Base-by-base conservation (phyloP, 2,888 invertebrate species). In the Trachelus stipa region DNA sequence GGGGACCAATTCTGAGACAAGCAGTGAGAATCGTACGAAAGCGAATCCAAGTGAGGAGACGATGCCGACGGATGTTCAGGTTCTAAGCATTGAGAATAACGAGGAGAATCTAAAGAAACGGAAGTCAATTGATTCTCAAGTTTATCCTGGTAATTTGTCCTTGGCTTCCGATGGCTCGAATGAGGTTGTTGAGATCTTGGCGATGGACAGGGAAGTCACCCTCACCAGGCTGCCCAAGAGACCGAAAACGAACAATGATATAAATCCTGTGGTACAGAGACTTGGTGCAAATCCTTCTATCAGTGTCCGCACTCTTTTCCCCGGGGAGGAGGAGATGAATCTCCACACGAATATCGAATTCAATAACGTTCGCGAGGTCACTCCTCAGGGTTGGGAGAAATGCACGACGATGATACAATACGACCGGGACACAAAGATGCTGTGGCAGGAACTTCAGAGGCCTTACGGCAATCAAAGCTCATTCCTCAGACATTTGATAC, bases 401-500 rank as follows among this genome's bases (percentile, higher is more conserved):
- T 96, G 96, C 83, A 94, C 94, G 82, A 94, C 96, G 0, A 94
- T 95, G 85, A 94, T 97, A 76, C 97, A 97, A 86, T 97, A 96
- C 83, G 97, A 97, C 86, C 93, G 94, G 23, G 96, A 96, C n/a
- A 97, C 97, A 0, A 96, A 96, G 79, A 93, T 94, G 11, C 92
- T 97, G 3, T 97, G 97, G 96, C 95, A 95, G 81, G 96, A 96
- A 84, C 90, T 97, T 69, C 96, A 97, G 87, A 94, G 96, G 88
- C 97, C 97, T 0, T 97, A 97, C 85, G 97, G 97, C 4, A 97
- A 96, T 90, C 96, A 96, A 86, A 96, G 97, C 73, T 97, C 97
- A 83, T 97, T 97, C 88, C 91, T 97, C 1, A 93, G 97, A 11
- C 97, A 97, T 91, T 92, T 97, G 68, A 95, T 97, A 76, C 92